A percentile compares a stretch with the other conserved stretches of the same genome.
Conservation (phyloP, 2,113 vertebrate species). For the Caranx melampygus region DNA sequence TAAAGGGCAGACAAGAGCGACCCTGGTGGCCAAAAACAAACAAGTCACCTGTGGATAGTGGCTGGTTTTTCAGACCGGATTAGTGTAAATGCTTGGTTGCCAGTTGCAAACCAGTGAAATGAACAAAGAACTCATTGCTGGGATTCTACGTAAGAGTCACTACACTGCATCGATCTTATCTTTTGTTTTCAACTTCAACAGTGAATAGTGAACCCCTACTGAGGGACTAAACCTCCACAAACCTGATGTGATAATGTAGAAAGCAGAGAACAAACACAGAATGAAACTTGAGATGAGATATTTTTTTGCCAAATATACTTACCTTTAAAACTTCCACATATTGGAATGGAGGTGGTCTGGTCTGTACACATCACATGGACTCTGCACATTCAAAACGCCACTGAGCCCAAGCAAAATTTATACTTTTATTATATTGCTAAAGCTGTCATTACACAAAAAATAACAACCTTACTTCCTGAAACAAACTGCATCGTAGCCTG, state of each 20-base stretch:
- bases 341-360: not conserved
- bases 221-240: too few relatives aligned
- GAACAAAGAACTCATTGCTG: not conserved
- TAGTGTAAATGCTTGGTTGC: not conserved
- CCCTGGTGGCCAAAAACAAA: conserved; percentile 57
- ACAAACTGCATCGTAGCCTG: conserved; percentile 56
- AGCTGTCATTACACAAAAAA: conserved; percentile 74
- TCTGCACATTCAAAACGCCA: conserved; percentile 29
- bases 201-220: too few relatives aligned
- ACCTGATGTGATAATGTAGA: too few relatives aligned
- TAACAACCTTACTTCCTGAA: conserved; percentile 58
- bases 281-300: too few relatives aligned
- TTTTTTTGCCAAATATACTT: too few relatives aligned
- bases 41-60: not conserved
- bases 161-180: not conserved
- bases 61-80: too few relatives aligned
- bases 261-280: too few relatives aligned
- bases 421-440: conserved; percentile 75
- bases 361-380: not conserved
- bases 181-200: too few relatives aligned
- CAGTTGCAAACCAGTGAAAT: not conserved
- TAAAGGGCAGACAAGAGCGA: not conserved
- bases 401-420: conserved; percentile 46
- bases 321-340: not conserved
- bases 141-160: not conserved